These are phyloP conservation scores for Karalla daura DNA, from an alignment of 2,797 vertebrate genomes.

Conservation along the genomic window DNA sequence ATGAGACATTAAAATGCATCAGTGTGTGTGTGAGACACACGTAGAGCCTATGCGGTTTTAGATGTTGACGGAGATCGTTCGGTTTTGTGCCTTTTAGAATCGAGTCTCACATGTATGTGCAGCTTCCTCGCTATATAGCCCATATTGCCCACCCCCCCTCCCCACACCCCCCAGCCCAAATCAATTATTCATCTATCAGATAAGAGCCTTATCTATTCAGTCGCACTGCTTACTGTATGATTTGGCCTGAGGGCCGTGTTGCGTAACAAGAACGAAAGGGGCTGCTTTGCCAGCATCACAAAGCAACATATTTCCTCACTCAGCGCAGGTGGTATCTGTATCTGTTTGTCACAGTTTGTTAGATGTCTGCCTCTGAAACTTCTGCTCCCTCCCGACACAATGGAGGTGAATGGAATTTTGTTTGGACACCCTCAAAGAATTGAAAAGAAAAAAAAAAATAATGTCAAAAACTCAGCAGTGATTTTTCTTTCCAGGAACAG, in stretches of 20 bases:
- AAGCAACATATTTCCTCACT: background rate
- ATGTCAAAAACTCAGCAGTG: no score
- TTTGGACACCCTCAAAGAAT: no score
- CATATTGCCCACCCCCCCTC: no score
- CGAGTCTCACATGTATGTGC: background rate
- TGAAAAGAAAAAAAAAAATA: no score
- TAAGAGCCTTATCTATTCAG: background rate
- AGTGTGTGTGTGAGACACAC: slow-evolving; percentile 13
- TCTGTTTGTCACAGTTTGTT: background rate
- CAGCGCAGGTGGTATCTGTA: background rate
- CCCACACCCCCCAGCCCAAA: background rate
- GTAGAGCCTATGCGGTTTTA: slow-evolving; percentile 1
- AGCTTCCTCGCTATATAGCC: slow-evolving; percentile 7
- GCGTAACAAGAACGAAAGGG: background rate
- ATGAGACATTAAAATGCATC: slow-evolving; percentile 45
- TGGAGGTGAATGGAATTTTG: no score
- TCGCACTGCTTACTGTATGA: background rate
- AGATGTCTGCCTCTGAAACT: background rate
- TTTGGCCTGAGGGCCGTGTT: background rate
- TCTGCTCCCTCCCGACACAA: background rate
- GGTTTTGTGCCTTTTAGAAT: background rate
- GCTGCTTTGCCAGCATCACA: background rate
- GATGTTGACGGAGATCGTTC: slow-evolving; percentile 10
- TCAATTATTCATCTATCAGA: slow-evolving; percentile 29
- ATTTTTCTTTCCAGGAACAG: no score